Evolutionary conservation across 2,113 vertebrate genomes (phyloP), one percentile per base, ranked within the genome.

Genomic region (Oplegnathus fasciatus): DNA sequence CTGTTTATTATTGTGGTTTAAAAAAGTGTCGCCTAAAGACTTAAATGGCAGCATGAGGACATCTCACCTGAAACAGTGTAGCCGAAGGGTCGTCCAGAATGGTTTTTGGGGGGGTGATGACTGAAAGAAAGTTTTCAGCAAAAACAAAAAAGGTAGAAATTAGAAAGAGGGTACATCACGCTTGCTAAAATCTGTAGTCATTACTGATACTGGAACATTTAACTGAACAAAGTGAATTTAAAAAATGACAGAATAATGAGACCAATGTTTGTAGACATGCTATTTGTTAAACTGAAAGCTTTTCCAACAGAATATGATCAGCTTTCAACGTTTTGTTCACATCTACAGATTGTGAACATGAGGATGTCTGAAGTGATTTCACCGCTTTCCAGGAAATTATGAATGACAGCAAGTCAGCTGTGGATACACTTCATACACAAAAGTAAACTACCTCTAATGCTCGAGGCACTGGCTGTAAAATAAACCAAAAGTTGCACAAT

Each of bases 101-200:
- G 2, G 91, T 93, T 89, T 96, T 96, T 9, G 96, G 96, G 26
- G 96, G 96, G 0, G 95, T 93, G 65, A 94, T 90, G 80, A 96
- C 96, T 96, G 82, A 62, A 93, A 88, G 7, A 72, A 24, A 83
- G n/a, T 24, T 37, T 24, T 44, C 5, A 71, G 37, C 13, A 20
- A 75, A 60, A 28, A 55, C 22, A 40, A 68, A 32, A 65, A 15
- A 28, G 10, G 30, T 22, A 44, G 17, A 26, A 75, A 61, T 69
- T 32, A 77, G 11, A 55, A 75, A 46, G 9, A 40, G 11, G 42
- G 4, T 9, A n/a, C 5, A 55, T 2, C 9, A 34, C 40, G 2
- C 5, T 37, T n/a, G 40, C 15, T 42, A 13, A 30, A 64, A 86
- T 15, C 18, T 54, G 5, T 4, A 70, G 37, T 46, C 20, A 20